Percentiles rank a stretch among this genome's conserved stretches.
These are phyloP conservation scores for Drosophila nebulosa DNA, from an alignment of 1,140 invertebrate genomes.

Conservation along the genomic window DNA sequence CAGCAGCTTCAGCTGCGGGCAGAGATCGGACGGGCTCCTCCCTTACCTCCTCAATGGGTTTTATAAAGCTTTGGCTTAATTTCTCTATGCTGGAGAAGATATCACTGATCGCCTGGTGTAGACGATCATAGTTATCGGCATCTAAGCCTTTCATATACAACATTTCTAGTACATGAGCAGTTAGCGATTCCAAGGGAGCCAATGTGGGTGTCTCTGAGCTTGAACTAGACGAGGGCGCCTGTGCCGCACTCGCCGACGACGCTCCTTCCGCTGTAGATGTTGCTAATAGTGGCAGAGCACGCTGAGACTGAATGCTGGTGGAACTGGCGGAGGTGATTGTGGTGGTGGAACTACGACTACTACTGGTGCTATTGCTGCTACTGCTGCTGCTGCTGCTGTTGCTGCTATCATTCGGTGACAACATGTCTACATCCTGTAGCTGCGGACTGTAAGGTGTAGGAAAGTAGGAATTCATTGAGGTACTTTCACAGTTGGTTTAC, in stretches of 20 bases:
- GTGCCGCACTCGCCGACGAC: background rate
- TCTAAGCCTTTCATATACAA: constrained; percentile 86
- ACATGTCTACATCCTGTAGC: constrained; percentile 65
- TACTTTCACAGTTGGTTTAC: no score
- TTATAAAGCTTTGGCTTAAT: constrained; percentile 84
- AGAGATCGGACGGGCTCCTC: constrained; percentile 3
- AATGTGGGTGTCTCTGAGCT: constrained; percentile 47
- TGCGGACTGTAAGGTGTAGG: constrained; percentile 23
- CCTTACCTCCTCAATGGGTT: constrained; percentile 45
- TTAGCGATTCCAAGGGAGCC: constrained; percentile 82
- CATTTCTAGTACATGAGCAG: constrained; percentile 85
- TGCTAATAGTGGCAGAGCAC: background rate
- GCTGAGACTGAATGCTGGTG: constrained; percentile 56
- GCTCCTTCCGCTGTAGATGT: background rate
- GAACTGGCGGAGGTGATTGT: constrained; percentile 57
- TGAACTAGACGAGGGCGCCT: constrained; percentile 18
- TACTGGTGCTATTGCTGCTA: constrained; percentile 50
- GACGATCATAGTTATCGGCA: constrained; percentile 84
- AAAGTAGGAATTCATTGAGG: no score
- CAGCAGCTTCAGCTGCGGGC: constrained; percentile 52
- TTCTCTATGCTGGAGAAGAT: constrained; percentile 88
- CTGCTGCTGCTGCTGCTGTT: constrained; percentile 58
- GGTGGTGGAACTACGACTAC: constrained; percentile 50
- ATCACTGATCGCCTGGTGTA: constrained; percentile 87
- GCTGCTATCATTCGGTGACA: constrained; percentile 63